These are phyloP conservation scores for Menidia menidia DNA, from an alignment of 2,797 vertebrate genomes.

Conservation along the genomic window DNA sequence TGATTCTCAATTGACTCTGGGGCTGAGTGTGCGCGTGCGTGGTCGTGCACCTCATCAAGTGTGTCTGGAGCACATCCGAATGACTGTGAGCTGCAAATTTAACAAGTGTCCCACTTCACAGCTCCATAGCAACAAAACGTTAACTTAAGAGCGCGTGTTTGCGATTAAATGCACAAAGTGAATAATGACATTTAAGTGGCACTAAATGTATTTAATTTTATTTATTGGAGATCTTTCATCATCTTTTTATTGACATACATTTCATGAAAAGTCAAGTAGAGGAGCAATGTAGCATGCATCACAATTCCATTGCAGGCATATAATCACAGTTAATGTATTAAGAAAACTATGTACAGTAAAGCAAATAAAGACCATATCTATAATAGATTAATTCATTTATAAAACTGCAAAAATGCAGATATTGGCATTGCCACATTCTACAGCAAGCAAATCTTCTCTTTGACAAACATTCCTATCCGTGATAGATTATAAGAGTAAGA, in stretches of 20 bases:
- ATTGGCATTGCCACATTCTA: conserved; percentile 65
- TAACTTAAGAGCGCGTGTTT: conserved; percentile 17
- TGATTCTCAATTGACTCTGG: too few relatives aligned
- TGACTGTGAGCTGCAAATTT: conserved; percentile 51
- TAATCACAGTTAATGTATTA: conserved; percentile 77
- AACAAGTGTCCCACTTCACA: conserved; percentile 43
- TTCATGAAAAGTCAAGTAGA: conserved; percentile 77
- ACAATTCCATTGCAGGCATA: conserved; percentile 80
- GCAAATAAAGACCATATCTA: conserved; percentile 49
- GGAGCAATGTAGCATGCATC: conserved; percentile 81
- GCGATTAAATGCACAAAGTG: conserved; percentile 18
- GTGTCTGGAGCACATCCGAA: conserved; percentile 32
- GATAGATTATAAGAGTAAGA: conserved; percentile 56
- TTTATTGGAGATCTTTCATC: conserved; percentile 72
- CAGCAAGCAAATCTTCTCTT: conserved; percentile 53
- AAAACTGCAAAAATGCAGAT: conserved; percentile 73
- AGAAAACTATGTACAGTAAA: conserved; percentile 79
- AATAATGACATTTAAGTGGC: conserved; percentile 56
- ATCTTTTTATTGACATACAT: conserved; percentile 75
- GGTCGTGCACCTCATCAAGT: too few relatives aligned
- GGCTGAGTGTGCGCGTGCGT: too few relatives aligned
- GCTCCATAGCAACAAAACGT: conserved; percentile 27
- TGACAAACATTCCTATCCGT: conserved; percentile 61
- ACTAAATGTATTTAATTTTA: conserved; percentile 56
- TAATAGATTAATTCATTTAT: conserved; percentile 62